Evolutionary conservation across 2,888 invertebrate species (phyloP).

Genomic region (Apocheima hispidaria): DNA sequence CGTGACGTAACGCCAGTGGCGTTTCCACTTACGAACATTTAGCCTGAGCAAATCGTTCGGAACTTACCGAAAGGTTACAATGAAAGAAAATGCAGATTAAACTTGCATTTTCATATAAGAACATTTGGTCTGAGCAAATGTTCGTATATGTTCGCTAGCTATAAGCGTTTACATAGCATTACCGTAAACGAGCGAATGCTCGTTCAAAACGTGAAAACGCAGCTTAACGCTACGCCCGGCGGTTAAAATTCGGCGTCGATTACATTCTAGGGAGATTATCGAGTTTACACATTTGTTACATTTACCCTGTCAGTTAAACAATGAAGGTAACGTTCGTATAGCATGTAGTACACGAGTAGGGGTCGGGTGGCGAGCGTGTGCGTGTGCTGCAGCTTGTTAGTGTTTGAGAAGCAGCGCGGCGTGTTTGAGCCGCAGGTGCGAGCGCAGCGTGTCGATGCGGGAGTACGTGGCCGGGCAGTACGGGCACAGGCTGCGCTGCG

Average conservation of each 20-base stretch:
- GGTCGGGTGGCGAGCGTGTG: constrained; percentile 41
- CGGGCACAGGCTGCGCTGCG: constrained; percentile 92
- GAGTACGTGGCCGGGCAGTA: constrained; percentile 95
- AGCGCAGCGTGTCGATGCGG: constrained; percentile 94
- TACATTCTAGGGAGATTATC: constrained; percentile 30
- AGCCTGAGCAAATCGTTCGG: background rate
- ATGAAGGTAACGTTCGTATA: constrained; percentile 65
- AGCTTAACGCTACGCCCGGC: constrained; percentile 1
- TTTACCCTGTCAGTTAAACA: constrained; percentile 83
- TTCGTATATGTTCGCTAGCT: too few species aligned
- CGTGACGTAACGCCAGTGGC: background rate
- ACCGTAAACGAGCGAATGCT: background rate
- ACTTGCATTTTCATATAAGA: background rate
- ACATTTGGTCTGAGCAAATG: constrained; percentile 1
- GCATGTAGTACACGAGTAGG: constrained; percentile 57
- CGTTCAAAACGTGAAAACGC: constrained; percentile 4
- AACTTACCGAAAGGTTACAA: background rate
- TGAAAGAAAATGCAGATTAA: background rate
- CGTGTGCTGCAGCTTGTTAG: constrained; percentile 54
- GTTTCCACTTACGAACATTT: background rate
- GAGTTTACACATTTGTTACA: constrained; percentile 42
- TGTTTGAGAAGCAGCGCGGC: constrained; percentile 81
- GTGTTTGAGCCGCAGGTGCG: constrained; percentile 93
- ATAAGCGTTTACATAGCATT: too few species aligned
- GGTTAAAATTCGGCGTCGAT: constrained; percentile 36